These are phyloP conservation scores for Oryzias sinensis DNA, from an alignment of 2,797 vertebrate species.

Conservation along the genomic window DNA sequence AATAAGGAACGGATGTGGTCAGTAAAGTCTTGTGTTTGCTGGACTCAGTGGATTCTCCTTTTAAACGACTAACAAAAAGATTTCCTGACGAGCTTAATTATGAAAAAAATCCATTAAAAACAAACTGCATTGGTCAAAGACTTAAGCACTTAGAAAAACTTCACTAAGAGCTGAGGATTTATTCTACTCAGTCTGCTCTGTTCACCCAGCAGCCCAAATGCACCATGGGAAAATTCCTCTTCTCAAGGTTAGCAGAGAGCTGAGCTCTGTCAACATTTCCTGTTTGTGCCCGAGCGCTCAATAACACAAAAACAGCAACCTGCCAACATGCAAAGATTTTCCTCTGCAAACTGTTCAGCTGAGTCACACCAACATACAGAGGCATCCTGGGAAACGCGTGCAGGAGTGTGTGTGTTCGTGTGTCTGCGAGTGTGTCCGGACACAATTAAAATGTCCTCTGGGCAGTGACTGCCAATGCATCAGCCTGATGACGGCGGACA, in stretches of 20 bases:
- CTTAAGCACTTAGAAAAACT: no score
- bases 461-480: slow-evolving; percentile 62
- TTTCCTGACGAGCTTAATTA: not conserved
- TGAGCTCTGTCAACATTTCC: slow-evolving; percentile 31
- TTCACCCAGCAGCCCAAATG: slow-evolving; percentile 4
- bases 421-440: slow-evolving; percentile 40
- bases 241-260: slow-evolving; percentile 21
- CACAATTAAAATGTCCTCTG: slow-evolving; percentile 71
- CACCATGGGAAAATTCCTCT: slow-evolving; percentile 28
- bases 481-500: slow-evolving; percentile 71
- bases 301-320: slow-evolving; percentile 13
- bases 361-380: slow-evolving; percentile 20
- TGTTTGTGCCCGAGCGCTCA: slow-evolving; percentile 23
- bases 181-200: not conserved
- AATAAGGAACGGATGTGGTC: no score
- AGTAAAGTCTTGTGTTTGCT: no score
- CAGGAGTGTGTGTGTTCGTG: slow-evolving; percentile 30
- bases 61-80: not conserved
- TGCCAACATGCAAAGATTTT: slow-evolving; percentile 25
- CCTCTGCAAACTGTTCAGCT: slow-evolving; percentile 27
- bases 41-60: not conserved
- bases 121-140: no score
- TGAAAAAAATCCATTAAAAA: no score
- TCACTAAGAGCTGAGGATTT: no score
- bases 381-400: slow-evolving; percentile 12